Percentiles rank a stretch among this genome's conserved stretches.
Evolutionary conservation across 2,888 invertebrate genomes (phyloP).

Genomic region (Machimus atricapillus): DNA sequence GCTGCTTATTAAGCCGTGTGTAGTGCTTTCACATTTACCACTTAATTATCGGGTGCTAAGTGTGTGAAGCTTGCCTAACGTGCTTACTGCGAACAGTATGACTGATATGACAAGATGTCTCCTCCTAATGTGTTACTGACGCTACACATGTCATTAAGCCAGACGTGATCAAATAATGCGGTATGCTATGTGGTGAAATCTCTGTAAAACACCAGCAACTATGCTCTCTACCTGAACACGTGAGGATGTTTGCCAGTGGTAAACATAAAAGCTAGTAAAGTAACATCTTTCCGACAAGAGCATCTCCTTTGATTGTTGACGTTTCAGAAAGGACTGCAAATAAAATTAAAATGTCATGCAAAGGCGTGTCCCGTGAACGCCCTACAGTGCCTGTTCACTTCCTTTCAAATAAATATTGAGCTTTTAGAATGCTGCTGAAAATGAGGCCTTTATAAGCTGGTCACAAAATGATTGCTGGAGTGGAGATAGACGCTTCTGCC

Average conservation of each 20-base stretch:
- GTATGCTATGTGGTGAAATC: neutral
- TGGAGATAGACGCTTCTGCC: neutral
- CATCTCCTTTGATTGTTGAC: slow-evolving; percentile 33
- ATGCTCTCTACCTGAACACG: neutral
- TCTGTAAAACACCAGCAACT: neutral
- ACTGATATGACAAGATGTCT: neutral
- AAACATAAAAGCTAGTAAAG: slow-evolving; percentile 32
- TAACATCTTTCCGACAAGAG: slow-evolving; percentile 6
- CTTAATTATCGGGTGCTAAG: neutral
- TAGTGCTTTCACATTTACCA: neutral
- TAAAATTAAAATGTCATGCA: slow-evolving; percentile 45
- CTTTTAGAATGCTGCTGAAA: neutral
- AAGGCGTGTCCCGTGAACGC: slow-evolving; percentile 39
- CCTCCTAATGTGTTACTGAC: neutral
- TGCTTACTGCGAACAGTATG: neutral
- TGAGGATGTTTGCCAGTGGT: slow-evolving; percentile 21
- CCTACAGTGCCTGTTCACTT: slow-evolving; percentile 37
- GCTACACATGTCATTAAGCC: slow-evolving; percentile 22
- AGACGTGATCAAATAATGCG: slow-evolving; percentile 32
- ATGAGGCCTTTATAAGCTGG: neutral
- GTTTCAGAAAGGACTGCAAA: slow-evolving; percentile 42
- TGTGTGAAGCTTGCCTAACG: neutral
- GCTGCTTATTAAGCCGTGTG: neutral
- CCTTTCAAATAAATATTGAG: slow-evolving; percentile 41
- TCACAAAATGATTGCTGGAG: neutral